These are phyloP conservation scores for Aradophagus sp. DNA, from an alignment of 1,140 invertebrate species.

Conservation along the genomic window DNA sequence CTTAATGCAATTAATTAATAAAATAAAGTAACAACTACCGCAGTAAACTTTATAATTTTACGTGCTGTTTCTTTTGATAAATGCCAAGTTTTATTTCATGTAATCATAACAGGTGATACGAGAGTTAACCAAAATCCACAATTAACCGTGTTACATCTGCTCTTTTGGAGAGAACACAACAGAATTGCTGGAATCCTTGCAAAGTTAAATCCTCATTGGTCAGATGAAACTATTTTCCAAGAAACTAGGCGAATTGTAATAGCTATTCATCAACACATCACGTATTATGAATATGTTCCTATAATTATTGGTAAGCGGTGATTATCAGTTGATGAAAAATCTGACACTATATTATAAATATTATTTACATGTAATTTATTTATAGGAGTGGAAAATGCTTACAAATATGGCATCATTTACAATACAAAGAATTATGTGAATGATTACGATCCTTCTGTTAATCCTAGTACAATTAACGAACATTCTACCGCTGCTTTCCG, in stretches of 20 bases:
- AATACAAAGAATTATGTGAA: slow-evolving; percentile 81
- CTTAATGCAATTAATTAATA: too few relatives aligned
- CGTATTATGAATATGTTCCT: slow-evolving; percentile 90
- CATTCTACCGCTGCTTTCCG: slow-evolving; percentile 91
- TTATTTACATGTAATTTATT: slow-evolving; percentile 31
- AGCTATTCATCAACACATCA: slow-evolving; percentile 88
- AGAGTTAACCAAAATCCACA: slow-evolving; percentile 91
- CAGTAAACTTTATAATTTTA: too few relatives aligned
- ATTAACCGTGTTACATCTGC: slow-evolving; percentile 86
- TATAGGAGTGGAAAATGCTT: slow-evolving; percentile 79
- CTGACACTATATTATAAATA: too few relatives aligned
- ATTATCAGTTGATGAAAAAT: too few relatives aligned
- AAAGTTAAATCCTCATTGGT: slow-evolving; percentile 89
- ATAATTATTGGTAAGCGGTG: slow-evolving; percentile 87
- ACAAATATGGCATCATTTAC: slow-evolving; percentile 82
- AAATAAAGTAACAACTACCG: too few relatives aligned
- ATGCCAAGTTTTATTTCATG: too few relatives aligned
- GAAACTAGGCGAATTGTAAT: slow-evolving; percentile 87
- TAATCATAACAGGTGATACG: slow-evolving; percentile 84
- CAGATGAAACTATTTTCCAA: slow-evolving; percentile 90
- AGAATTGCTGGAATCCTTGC: slow-evolving; percentile 84
- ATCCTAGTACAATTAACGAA: slow-evolving; percentile 88
- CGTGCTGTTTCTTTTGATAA: too few relatives aligned
- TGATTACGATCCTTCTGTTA: slow-evolving; percentile 88
- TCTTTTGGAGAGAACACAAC: slow-evolving; percentile 93